Evolutionary conservation across 1,140 invertebrate species (phyloP), one percentile per base, ranked within the genome.

Genomic region (Halesus radiatus): DNA sequence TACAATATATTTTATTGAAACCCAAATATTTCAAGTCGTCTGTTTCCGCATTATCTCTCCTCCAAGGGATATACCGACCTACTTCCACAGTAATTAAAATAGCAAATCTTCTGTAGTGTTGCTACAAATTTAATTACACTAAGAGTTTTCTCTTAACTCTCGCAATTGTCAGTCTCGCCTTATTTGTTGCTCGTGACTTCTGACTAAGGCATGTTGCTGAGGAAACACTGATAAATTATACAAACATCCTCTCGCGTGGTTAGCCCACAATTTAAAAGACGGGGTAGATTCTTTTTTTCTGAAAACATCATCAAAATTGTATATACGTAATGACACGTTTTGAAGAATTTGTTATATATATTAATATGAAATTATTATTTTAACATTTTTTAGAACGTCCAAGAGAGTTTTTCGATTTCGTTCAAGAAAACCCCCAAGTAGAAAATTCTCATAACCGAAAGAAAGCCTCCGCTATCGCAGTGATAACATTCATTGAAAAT

Each of bases 401-500:
- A 13, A 45, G 7, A 10, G 37, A 45, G 37, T 45, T 45, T 45
- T 13, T 45, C 37, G 10, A 45, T 13, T 45, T 13, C 37, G 5
- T 45, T 45, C 8, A 45, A 45, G 37, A 45, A 45, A 45, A 45
- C 37, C 8, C 37, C 13, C 8, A 13, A 45, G 37, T 10, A 64
- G 60, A 64, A 64, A 64, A 64, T 18, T 64, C 54, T 56, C 54
- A 56, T 56, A 56, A 56, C 18, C 60, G 60, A 8, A 64, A 23
- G 23, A 64, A 64, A 29, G 23, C 3, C 23, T 64, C 23, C 64
- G 64, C 64, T n/a, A 64, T 64, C 18, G 70, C 62, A 53, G 76
- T 64, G 76, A 74, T 76, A 79, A 77, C 79, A 82, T 82, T 82
- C 76, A 80, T 82, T 79, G 74, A 70, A 76, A 75, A 26, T 73